Conservation (phyloP, 2,888 invertebrate genomes). For the Malacosoma neustria region DNA sequence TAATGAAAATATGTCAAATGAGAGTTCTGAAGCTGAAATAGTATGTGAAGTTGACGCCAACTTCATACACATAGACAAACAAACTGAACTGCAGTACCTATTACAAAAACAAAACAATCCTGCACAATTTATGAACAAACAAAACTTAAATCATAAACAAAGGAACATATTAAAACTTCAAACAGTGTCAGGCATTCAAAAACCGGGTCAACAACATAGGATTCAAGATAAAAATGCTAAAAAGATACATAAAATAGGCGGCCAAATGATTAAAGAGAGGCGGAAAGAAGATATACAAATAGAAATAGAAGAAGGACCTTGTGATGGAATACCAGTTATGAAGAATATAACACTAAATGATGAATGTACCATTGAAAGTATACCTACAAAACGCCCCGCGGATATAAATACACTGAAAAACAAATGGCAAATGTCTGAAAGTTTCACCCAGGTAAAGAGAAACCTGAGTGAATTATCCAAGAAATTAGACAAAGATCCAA, state of each 20-base stretch:
- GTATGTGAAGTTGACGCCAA: conserved; percentile 44
- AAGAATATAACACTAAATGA: conserved; percentile 71
- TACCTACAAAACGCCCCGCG: conserved; percentile 62
- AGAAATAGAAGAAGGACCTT: conserved; percentile 39
- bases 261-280: conserved; percentile 51
- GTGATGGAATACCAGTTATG: conserved; percentile 33
- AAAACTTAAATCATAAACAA: conserved; percentile 52
- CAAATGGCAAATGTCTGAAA: conserved; percentile 69
- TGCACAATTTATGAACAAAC: conserved; percentile 54
- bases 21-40: conserved; percentile 42
- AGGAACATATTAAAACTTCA: conserved; percentile 52
- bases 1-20: conserved; percentile 31
- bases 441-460: conserved; percentile 66
- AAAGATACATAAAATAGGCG: conserved; percentile 60
- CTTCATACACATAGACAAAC: conserved; percentile 51
- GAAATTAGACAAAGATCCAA: conserved; percentile 55
- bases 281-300: conserved; percentile 29
- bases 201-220: conserved; percentile 49
- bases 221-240: conserved; percentile 59
- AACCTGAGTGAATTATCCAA: conserved; percentile 65
- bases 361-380: conserved; percentile 74
- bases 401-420: conserved; percentile 67
- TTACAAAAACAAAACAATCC: conserved; percentile 68
- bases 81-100: conserved; percentile 61
- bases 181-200: conserved; percentile 41